A percentile compares a stretch with the other conserved stretches of the same genome.
Evolutionary conservation across 92 coral and sea anemone species (phyloP).

Genomic region (Montipora capitata): DNA sequence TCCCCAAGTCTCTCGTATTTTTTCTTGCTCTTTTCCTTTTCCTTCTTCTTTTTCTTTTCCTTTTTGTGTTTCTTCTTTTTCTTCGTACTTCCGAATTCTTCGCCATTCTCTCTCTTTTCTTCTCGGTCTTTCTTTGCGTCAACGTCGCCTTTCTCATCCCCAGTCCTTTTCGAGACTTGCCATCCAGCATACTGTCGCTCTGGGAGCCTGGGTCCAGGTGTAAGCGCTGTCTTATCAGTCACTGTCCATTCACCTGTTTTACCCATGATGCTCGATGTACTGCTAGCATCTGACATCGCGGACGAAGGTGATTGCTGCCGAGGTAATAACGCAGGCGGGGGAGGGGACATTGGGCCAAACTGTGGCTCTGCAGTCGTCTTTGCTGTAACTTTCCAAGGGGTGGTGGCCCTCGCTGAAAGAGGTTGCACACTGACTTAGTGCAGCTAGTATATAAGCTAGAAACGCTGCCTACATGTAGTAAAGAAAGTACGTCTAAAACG

Average conservation of each 20-base stretch:
- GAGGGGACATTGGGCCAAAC: constrained; percentile 94
- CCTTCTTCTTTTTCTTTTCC: constrained; percentile 71
- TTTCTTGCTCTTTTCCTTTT: constrained; percentile 52
- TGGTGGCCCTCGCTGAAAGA: constrained; percentile 82
- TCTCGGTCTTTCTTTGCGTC: constrained; percentile 33
- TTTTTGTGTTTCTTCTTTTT: constrained; percentile 66
- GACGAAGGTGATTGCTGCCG: constrained; percentile 94
- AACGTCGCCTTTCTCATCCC: constrained; percentile 27
- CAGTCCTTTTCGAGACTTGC: constrained; percentile 80
- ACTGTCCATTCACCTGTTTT: constrained; percentile 98
- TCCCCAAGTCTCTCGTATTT: constrained; percentile 54
- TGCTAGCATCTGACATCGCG: constrained; percentile 87
- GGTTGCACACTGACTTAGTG: neutral
- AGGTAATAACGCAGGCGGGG: constrained; percentile 72
- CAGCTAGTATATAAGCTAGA: neutral
- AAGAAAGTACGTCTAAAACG: no score
- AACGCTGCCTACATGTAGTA: no score
- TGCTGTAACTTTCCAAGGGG: constrained; percentile 94
- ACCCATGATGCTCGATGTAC: constrained; percentile 86
- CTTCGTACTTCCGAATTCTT: constrained; percentile 54
- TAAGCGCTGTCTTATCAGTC: constrained; percentile 72
- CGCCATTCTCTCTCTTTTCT: constrained; percentile 1
- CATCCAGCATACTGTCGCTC: constrained; percentile 99
- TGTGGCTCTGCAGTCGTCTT: constrained; percentile 65
- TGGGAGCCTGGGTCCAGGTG: constrained; percentile 92